Percentiles rank a stretch among this genome's conserved stretches.
Conservation (phyloP, 2,888 invertebrate genomes). For the Exephanes ischioxanthus region DNA sequence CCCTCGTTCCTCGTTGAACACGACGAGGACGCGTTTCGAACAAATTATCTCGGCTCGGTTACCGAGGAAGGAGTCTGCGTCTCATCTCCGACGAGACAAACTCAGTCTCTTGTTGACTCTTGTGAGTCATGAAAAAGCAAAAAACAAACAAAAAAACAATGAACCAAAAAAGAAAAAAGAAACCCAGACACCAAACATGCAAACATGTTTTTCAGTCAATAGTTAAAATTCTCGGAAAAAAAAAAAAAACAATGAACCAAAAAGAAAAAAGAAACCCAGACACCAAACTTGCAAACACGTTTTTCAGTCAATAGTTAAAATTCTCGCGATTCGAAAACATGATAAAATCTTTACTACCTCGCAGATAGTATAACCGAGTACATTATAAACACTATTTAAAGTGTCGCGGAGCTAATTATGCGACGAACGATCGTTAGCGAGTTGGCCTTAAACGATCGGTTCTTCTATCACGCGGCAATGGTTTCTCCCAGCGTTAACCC, state of each 20-base stretch:
- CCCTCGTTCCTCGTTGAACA: constrained; percentile 11
- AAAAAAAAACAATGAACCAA: too few species aligned
- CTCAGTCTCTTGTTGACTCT: background rate
- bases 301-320: background rate
- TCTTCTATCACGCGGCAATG: constrained; percentile 21
- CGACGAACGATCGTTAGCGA: constrained; percentile 18
- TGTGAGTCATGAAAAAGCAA: background rate
- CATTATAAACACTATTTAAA: background rate
- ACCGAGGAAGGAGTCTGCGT: constrained; percentile 10
- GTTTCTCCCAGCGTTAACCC: constrained; percentile 24
- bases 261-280: background rate
- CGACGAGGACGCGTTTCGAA: constrained; percentile 34
- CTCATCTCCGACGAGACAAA: background rate
- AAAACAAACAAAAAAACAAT: background rate
- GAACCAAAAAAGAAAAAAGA: background rate
- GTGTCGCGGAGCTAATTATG: background rate
- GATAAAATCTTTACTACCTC: background rate
- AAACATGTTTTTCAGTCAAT: background rate
- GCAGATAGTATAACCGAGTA: background rate
- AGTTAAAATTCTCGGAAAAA: constrained; percentile 1
- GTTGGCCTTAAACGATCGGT: constrained; percentile 17
- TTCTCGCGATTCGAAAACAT: constrained; percentile 1
- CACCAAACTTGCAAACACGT: background rate
- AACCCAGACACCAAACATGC: background rate
- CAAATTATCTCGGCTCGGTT: constrained; percentile 36